Evolutionary conservation across 2,113 vertebrate genomes (phyloP).

Genomic region (Clupea harengus): DNA sequence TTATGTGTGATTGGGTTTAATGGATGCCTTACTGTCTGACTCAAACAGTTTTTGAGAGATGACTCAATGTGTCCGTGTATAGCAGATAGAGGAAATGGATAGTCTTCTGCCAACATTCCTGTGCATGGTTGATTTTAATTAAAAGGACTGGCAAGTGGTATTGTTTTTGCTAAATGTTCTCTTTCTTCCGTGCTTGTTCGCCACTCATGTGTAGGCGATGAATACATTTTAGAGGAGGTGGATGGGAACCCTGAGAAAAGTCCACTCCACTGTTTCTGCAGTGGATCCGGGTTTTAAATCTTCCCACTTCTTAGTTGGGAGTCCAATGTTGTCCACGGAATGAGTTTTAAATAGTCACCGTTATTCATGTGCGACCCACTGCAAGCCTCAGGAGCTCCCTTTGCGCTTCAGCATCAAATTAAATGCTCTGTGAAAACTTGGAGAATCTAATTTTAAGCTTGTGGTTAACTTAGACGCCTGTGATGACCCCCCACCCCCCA

Average conservation of each 20-base stretch:
- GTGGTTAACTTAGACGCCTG: not conserved
- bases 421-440: not conserved
- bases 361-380: not conserved
- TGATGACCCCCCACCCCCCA: not conserved
- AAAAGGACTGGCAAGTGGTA: conserved; percentile 7
- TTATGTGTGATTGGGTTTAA: conserved; percentile 26
- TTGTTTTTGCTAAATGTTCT: conserved; percentile 21
- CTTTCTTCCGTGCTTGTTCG: not conserved
- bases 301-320: not conserved
- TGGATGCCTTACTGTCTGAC: conserved; percentile 26
- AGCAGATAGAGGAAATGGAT: conserved; percentile 10
- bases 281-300: not conserved
- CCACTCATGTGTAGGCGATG: not conserved
- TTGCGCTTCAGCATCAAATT: not conserved
- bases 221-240: not conserved
- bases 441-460: not conserved
- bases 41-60: not conserved
- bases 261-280: not conserved
- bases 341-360: not conserved
- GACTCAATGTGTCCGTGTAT: not conserved
- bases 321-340: not conserved
- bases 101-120: not conserved
- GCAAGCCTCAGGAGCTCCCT: not conserved
- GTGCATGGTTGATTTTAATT: conserved; percentile 34
- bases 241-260: not conserved